These are phyloP conservation scores for Micrasema longulum DNA, from an alignment of 1,140 invertebrate species.

Conservation along the genomic window DNA sequence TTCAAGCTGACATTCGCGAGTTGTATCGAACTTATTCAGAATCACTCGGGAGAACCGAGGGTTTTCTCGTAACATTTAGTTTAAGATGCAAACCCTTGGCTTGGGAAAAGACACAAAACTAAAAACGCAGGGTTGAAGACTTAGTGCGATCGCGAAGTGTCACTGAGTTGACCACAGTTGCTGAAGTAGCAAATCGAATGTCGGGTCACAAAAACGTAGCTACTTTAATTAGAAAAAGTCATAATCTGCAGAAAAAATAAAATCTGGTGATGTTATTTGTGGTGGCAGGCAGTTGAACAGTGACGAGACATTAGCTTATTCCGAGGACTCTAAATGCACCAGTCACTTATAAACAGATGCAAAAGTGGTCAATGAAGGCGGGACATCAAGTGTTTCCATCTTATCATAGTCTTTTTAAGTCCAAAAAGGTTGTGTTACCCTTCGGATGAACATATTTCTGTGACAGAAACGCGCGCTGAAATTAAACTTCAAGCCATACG, in stretches of 20 bases:
- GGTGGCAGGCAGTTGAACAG: constrained; percentile 14
- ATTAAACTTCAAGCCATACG: constrained; percentile 51
- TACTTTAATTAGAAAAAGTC: neutral
- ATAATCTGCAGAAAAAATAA: neutral
- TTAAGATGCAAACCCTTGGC: too few relatives aligned
- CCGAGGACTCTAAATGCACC: constrained; percentile 48
- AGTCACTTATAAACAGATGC: constrained; percentile 38
- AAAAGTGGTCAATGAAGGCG: neutral
- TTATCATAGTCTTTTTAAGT: constrained; percentile 15
- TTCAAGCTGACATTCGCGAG: too few relatives aligned
- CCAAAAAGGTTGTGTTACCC: constrained; percentile 45
- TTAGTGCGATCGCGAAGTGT: neutral
- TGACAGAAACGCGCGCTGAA: constrained; percentile 44
- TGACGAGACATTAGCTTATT: constrained; percentile 46
- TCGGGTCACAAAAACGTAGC: neutral
- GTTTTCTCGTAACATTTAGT: too few relatives aligned
- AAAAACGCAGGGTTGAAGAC: constrained; percentile 4
- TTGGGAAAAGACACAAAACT: too few relatives aligned
- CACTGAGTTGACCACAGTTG: neutral
- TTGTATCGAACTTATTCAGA: too few relatives aligned
- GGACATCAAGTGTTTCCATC: too few relatives aligned
- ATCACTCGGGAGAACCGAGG: too few relatives aligned
- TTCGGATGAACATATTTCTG: constrained; percentile 30
- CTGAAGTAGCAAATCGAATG: constrained; percentile 1
- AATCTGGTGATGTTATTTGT: neutral